Evolutionary conservation across 1,140 invertebrate species (phyloP).

Genomic region (Drosophila seguyi): DNA sequence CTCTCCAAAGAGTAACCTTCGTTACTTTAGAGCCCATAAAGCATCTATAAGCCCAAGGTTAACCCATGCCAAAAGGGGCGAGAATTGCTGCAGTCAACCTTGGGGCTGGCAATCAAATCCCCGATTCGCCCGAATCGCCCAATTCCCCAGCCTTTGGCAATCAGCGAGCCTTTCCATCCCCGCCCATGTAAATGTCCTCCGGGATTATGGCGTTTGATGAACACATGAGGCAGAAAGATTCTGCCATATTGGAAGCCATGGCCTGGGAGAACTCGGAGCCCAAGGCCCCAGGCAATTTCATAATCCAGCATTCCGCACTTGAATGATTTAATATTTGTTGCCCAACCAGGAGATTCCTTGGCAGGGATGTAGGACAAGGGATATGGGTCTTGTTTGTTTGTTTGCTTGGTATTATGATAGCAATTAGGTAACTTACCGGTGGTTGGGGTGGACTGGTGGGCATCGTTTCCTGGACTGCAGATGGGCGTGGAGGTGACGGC

Average conservation of each 20-base stretch:
- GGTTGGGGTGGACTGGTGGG: constrained; percentile 41
- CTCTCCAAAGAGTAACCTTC: constrained; percentile 4
- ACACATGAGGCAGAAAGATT: constrained; percentile 15
- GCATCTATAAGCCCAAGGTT: constrained; percentile 21
- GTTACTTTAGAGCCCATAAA: not conserved
- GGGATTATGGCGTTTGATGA: constrained; percentile 29
- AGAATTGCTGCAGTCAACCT: constrained; percentile 17
- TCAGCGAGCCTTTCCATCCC: constrained; percentile 23
- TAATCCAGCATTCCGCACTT: constrained; percentile 30
- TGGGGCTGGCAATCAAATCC: constrained; percentile 32
- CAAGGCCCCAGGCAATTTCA: constrained; percentile 37
- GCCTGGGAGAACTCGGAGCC: not conserved
- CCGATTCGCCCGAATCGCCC: constrained; percentile 9
- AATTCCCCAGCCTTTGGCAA: constrained; percentile 36
- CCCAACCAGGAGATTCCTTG: constrained; percentile 12
- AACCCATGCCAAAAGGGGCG: constrained; percentile 12
- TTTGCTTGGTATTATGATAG: constrained; percentile 11
- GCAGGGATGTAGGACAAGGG: not conserved
- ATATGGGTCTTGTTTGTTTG: constrained; percentile 1
- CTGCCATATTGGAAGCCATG: constrained; percentile 18
- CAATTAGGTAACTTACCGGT: constrained; percentile 54
- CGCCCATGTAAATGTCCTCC: constrained; percentile 21
- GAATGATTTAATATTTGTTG: constrained; percentile 27
- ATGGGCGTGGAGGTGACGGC: constrained; percentile 68
- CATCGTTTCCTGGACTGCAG: constrained; percentile 56